Conservation (phyloP, 2,797 vertebrate genomes). For the Xenentodon cancila region DNA sequence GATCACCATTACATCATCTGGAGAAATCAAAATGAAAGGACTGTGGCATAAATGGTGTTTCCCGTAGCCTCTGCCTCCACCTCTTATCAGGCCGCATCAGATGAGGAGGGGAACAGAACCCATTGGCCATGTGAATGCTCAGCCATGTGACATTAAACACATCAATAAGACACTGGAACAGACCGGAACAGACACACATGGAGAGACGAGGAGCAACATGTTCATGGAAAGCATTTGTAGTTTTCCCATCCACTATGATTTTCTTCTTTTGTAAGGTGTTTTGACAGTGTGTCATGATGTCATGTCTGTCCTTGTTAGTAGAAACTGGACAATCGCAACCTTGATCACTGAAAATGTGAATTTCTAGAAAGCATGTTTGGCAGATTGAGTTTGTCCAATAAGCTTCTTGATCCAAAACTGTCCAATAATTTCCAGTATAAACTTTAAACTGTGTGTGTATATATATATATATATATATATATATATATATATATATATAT, state of each 20-base stretch:
- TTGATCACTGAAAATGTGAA: constrained; percentile 29
- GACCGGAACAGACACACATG: constrained; percentile 65
- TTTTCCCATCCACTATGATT: constrained; percentile 37
- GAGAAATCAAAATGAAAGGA: constrained; percentile 60
- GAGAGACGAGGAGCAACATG: constrained; percentile 40
- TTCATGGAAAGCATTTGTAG: constrained; percentile 35
- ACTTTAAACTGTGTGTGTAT: constrained; percentile 17
- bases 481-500: constrained; percentile 40
- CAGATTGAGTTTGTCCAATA: constrained; percentile 30
- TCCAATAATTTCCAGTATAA: constrained; percentile 17
- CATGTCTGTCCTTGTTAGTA: neutral
- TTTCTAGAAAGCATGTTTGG: constrained; percentile 16
- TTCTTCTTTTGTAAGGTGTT: constrained; percentile 3
- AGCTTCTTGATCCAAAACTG: constrained; percentile 11
- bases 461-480: constrained; percentile 37
- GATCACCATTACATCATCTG: constrained; percentile 66
- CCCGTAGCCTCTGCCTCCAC: constrained; percentile 76
- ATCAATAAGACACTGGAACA: constrained; percentile 90
- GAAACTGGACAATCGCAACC: constrained; percentile 10
- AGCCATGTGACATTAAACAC: constrained; percentile 86
- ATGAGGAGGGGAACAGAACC: constrained; percentile 86
- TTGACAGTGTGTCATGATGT: too few relatives aligned
- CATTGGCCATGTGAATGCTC: constrained; percentile 89
- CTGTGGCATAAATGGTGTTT: constrained; percentile 56
- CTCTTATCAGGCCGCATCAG: constrained; percentile 89